Conservation (phyloP, 2,888 invertebrate genomes). For the Parelbella ahira region DNA sequence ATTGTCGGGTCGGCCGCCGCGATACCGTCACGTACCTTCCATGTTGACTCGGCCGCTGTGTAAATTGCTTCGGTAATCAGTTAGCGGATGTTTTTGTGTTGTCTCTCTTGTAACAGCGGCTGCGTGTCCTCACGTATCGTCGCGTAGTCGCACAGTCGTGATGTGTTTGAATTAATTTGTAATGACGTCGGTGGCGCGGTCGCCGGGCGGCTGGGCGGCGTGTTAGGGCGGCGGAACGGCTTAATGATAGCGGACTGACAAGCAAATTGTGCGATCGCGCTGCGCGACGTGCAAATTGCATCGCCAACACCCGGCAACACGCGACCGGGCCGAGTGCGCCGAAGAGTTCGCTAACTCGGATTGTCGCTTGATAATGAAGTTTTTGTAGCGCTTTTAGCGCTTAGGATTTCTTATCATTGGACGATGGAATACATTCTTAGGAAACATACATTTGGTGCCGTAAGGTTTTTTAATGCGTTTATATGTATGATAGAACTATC, state of each 20-base stretch:
- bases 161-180: constrained; percentile 50
- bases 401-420: no score
- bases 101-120: constrained; percentile 24
- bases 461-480: background rate
- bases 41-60: constrained; percentile 51
- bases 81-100: constrained; percentile 42
- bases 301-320: constrained; percentile 39
- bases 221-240: constrained; percentile 30
- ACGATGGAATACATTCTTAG: no score
- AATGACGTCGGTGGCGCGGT: constrained; percentile 41
- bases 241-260: constrained; percentile 56
- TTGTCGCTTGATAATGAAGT: constrained; percentile 14
- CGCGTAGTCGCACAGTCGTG: constrained; percentile 10
- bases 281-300: constrained; percentile 70
- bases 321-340: constrained; percentile 6
- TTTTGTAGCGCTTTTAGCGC: constrained; percentile 2
- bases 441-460: no score
- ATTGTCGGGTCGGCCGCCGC: constrained; percentile 49
- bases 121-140: constrained; percentile 26
- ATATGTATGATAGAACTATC: no score
- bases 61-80: constrained; percentile 57
- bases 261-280: constrained; percentile 60
- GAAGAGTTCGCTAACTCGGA: background rate
- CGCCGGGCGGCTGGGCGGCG: constrained; percentile 25
- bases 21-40: constrained; percentile 52